phyloP scores from a whole-genome alignment of 35 echinoderm and acorn worm genomes.

The Lytechinus pictus region DNA sequence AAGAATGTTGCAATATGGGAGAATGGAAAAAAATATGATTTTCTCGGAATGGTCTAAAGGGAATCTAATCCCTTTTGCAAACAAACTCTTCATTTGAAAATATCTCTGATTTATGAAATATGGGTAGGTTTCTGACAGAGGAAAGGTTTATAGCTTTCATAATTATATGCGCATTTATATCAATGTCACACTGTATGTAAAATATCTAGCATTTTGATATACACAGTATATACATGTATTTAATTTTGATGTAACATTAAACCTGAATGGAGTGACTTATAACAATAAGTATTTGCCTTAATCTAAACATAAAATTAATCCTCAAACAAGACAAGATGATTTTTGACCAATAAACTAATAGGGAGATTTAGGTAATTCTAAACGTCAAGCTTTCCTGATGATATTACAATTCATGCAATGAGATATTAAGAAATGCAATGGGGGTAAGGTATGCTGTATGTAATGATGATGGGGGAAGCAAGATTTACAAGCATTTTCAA shows the following conservation, averaged over 20 bases:
- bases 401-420: no score
- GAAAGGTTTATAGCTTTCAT: background rate
- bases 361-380: background rate
- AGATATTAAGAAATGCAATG: background rate
- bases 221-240: background rate
- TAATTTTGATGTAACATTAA: background rate
- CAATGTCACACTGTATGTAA: background rate
- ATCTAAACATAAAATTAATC: background rate
- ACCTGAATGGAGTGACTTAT: conserved; percentile 1
- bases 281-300: background rate
- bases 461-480: no score
- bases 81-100: no score
- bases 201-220: background rate
- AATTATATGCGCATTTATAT: background rate
- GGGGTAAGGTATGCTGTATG: background rate
- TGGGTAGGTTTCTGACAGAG: background rate
- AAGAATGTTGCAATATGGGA: no score
- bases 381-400: no score
- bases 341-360: background rate
- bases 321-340: background rate
- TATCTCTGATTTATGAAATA: background rate
- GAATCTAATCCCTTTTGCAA: no score
- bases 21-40: no score
- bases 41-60: no score
- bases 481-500: no score